phyloP scores from a whole-genome alignment of 1,140 invertebrate genomes.

The Cydia strobilella region DNA sequence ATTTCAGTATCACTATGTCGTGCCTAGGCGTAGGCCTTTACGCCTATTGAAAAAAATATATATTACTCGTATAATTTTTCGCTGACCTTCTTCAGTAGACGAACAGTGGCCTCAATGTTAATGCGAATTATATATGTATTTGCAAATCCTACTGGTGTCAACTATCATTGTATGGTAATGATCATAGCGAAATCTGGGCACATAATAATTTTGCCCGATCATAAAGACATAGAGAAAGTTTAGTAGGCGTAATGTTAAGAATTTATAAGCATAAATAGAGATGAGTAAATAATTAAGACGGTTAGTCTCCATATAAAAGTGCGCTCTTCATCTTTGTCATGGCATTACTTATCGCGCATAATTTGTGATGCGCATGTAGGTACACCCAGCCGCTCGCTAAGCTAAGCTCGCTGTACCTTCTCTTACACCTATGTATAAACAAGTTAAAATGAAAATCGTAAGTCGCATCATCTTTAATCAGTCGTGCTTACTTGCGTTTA shows the following conservation, averaged over 20 bases:
- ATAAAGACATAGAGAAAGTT: background rate
- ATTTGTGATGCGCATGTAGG: too few relatives aligned
- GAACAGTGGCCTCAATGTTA: background rate
- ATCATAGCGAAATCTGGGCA: background rate
- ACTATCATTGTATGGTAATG: conserved; percentile 6
- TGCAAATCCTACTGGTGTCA: conserved; percentile 18
- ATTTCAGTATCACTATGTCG: too few relatives aligned
- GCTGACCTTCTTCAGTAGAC: background rate
- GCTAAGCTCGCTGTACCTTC: too few relatives aligned
- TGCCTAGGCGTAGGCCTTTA: too few relatives aligned
- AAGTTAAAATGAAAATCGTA: too few relatives aligned
- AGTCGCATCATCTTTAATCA: too few relatives aligned
- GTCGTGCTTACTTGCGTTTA: too few relatives aligned
- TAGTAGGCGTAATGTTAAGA: background rate
- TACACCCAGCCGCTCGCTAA: too few relatives aligned
- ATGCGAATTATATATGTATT: conserved; percentile 31
- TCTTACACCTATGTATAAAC: too few relatives aligned
- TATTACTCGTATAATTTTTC: too few relatives aligned
- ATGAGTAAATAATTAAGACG: background rate
- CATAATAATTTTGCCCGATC: background rate
- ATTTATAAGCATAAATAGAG: background rate
- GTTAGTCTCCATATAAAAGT: background rate
- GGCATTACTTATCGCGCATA: too few relatives aligned
- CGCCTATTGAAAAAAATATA: too few relatives aligned
- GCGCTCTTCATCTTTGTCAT: background rate